Evolutionary conservation across 2,888 invertebrate genomes (phyloP).

Genomic region (Pyrochroa serraticornis): DNA sequence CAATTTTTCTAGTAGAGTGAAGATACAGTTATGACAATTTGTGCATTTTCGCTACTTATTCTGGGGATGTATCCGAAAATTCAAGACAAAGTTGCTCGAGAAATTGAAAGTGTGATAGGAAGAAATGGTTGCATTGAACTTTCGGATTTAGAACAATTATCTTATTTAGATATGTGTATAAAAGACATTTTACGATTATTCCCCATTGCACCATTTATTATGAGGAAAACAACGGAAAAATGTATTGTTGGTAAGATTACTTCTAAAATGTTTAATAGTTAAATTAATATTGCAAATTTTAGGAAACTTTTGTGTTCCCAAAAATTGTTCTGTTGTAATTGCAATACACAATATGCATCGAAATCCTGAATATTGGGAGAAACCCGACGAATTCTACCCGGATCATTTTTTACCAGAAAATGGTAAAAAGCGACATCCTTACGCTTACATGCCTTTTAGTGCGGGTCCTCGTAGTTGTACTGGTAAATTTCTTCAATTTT

Average conservation of each 20-base stretch:
- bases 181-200: slow-evolving; percentile 48
- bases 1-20: slow-evolving; percentile 43
- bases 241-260: slow-evolving; percentile 39
- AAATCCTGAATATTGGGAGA: slow-evolving; percentile 45
- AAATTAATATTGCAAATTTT: slow-evolving; percentile 12
- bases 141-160: slow-evolving; percentile 26
- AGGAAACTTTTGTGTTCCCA: slow-evolving; percentile 42
- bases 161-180: slow-evolving; percentile 48
- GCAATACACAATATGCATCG: slow-evolving; percentile 47
- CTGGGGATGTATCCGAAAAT: slow-evolving; percentile 47
- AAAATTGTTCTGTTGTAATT: slow-evolving; percentile 40
- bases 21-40: slow-evolving; percentile 43
- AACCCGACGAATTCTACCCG: slow-evolving; percentile 49
- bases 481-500: slow-evolving; percentile 8
- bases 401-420: slow-evolving; percentile 51
- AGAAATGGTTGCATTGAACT: background rate
- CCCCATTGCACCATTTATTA: slow-evolving; percentile 47
- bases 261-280: background rate
- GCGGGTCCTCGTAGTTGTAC: slow-evolving; percentile 49
- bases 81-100: slow-evolving; percentile 37
- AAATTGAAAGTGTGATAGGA: slow-evolving; percentile 34
- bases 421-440: slow-evolving; percentile 41
- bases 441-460: slow-evolving; percentile 50
- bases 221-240: slow-evolving; percentile 42
- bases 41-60: slow-evolving; percentile 36